These are phyloP conservation scores for Eupleurogrammus muticus DNA, from an alignment of 2,797 vertebrate species.

Conservation along the genomic window DNA sequence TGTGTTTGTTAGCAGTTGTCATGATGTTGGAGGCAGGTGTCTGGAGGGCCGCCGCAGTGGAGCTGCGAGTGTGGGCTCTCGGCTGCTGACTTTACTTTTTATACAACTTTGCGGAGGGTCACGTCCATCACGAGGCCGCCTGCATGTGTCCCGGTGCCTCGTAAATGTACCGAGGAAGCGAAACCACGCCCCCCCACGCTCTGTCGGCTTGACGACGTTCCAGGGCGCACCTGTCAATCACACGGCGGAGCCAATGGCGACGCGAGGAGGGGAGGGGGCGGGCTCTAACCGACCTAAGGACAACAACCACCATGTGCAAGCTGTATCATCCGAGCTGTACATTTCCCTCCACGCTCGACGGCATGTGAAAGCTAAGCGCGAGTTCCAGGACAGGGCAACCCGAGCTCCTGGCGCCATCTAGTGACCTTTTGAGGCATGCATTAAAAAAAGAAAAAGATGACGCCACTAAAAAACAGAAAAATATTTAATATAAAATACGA, in stretches of 20 bases:
- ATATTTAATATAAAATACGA: too few relatives aligned
- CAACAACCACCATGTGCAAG: constrained; percentile 31
- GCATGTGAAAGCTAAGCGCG: constrained; percentile 53
- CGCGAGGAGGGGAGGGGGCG: constrained; percentile 11
- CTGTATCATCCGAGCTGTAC: background rate
- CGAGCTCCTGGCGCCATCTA: constrained; percentile 33
- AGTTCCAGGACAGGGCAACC: background rate
- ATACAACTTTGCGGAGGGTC: constrained; percentile 54
- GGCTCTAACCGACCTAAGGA: background rate
- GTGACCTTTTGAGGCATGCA: constrained; percentile 7
- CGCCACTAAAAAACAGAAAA: background rate
- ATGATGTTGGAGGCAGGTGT: constrained; percentile 48
- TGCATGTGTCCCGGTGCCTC: constrained; percentile 44
- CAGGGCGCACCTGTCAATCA: constrained; percentile 26
- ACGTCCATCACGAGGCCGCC: constrained; percentile 61
- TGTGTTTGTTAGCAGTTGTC: constrained; percentile 56
- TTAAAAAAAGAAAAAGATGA: background rate
- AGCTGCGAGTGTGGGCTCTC: background rate
- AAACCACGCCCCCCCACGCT: constrained; percentile 21
- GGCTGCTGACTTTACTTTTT: constrained; percentile 37
- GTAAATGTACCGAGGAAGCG: background rate
- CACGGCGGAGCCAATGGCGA: constrained; percentile 14
- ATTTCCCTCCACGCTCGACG: constrained; percentile 31
- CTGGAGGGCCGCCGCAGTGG: background rate
- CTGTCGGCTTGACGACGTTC: background rate